Base-by-base conservation (phyloP, 2,113 vertebrate species). In the Thinocorus orbignyianus region DNA sequence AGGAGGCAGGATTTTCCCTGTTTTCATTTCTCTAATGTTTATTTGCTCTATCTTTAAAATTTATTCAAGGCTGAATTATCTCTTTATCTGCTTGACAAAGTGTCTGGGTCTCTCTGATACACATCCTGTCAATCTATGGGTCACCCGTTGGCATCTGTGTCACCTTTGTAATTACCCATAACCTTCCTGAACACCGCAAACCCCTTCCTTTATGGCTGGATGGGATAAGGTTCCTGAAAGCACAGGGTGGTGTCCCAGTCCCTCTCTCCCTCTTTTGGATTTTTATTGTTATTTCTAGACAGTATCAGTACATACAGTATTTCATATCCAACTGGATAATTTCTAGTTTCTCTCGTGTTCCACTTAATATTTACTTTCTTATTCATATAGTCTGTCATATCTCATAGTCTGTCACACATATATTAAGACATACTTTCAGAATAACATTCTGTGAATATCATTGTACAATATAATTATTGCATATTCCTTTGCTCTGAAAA, bases 71-170 rank as follows among this genome's bases (percentile, higher is more conserved):
- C 0, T 33, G 7, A 73, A 13, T 41, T 77, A 11, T 2, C 14
- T 7, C 4, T 62, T 42, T 24, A 8, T 19, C 9, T 46, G 35
- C 41, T 42, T 62, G 16, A 48, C 4, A 17, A 79, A 69, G 8
- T 4, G 2, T 16, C 28, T 73, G 33, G 4, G 17, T 58, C 4
- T 31, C 24, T 51, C 55, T 41, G 24, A 61, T 0, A 48, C 4
- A 7, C 25, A 41, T 7, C 42, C 14, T 76, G 1, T 5, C 41
- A 65, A 44, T 25, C 52, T 4, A 0, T 8, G 26, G 17, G 7
- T 26, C 49, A 54, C 9, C 11, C 13, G 49, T 41, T 24, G 16
- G 26, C 12, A 69, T 3, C 3, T 30, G 7, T 31, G 62, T 10
- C 51, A 51, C 28, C 17, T 37, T 26, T 20, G 26, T 39, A 49